Base-by-base conservation (phyloP, 2,888 invertebrate species). In the Dascillus cervinus region DNA sequence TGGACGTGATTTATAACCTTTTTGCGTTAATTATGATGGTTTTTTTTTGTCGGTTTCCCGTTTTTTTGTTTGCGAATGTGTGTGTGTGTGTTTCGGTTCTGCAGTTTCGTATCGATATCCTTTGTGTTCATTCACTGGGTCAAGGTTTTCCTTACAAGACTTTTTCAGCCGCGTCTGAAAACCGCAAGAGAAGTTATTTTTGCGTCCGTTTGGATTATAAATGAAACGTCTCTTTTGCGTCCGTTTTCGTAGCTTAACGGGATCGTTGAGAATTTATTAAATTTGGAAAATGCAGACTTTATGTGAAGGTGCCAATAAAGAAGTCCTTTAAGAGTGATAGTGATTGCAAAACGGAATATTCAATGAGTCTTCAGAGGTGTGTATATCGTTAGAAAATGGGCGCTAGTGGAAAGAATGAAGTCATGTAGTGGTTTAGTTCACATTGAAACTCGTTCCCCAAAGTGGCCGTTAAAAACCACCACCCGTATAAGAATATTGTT, bases 1-100 rank as follows among this genome's bases (percentile, higher is more conserved):
- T 44, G 37, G 33, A 39, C 22, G 38, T 41, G 42, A 46, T 43
- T 43, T 45, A 42, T 43, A 39, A 35, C 37, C 41, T 35, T 39
- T 44, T 44, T 39, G 45, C 43, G 45, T 43, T 43, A 45, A 43
- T 45, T 43, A 37, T 33, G 43, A 32, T 34, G 25, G 32, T 41
- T 39, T 42, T 38, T 32, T 32, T n/a, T n/a, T n/a, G n/a, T n/a
- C n/a, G n/a, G n/a, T n/a, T n/a, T n/a, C n/a, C n/a, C n/a, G n/a
- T n/a, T n/a, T n/a, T n/a, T n/a, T n/a, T n/a, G n/a, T n/a, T n/a
- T n/a, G n/a, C n/a, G n/a, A n/a, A n/a, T n/a, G n/a, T n/a, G n/a
- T n/a, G n/a, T n/a, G n/a, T n/a, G n/a, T n/a, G n/a, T n/a, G 8
- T 17, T 17, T 17, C 17, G 17, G 17, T 4, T 17, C 8, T 4